Percentiles rank a stretch among this genome's conserved stretches.
Evolutionary conservation across 2,888 invertebrate genomes (phyloP).

Genomic region (Harpalus rubripes): DNA sequence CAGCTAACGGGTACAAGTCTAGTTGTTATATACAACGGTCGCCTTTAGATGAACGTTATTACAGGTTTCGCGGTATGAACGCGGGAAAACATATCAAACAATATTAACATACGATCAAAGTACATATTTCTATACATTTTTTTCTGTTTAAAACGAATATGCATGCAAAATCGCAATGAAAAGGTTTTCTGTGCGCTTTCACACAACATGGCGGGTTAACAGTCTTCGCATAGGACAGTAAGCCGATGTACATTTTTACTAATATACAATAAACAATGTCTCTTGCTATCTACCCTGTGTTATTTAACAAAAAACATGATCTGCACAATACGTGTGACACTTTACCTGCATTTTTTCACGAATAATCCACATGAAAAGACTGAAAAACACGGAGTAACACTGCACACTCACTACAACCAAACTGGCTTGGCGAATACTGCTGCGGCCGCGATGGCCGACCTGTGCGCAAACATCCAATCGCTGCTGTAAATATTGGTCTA

Average conservation of each 20-base stretch:
- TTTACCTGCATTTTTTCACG: slow-evolving; percentile 77
- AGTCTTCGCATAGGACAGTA: slow-evolving; percentile 75
- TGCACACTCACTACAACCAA: slow-evolving; percentile 73
- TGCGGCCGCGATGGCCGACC: slow-evolving; percentile 76
- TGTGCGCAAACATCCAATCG: slow-evolving; percentile 66
- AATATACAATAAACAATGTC: slow-evolving; percentile 68
- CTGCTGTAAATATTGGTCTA: slow-evolving; percentile 62
- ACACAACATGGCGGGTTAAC: slow-evolving; percentile 86
- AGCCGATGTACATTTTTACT: slow-evolving; percentile 75
- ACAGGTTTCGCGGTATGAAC: slow-evolving; percentile 76
- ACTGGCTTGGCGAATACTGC: slow-evolving; percentile 75
- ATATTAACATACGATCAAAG: slow-evolving; percentile 77
- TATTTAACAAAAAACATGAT: slow-evolving; percentile 67
- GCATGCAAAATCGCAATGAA: slow-evolving; percentile 69
- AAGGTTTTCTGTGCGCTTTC: slow-evolving; percentile 79
- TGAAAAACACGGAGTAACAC: slow-evolving; percentile 79
- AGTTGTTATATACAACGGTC: slow-evolving; percentile 74
- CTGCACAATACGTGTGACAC: slow-evolving; percentile 69
- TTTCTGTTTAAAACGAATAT: slow-evolving; percentile 74
- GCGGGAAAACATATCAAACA: slow-evolving; percentile 79
- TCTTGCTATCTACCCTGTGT: slow-evolving; percentile 67
- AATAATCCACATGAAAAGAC: slow-evolving; percentile 77
- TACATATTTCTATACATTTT: slow-evolving; percentile 75
- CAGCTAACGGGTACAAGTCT: slow-evolving; percentile 66
- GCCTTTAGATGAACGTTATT: slow-evolving; percentile 74